phyloP scores from a whole-genome alignment of 2,113 vertebrate species.

The Entelurus aequoreus region DNA sequence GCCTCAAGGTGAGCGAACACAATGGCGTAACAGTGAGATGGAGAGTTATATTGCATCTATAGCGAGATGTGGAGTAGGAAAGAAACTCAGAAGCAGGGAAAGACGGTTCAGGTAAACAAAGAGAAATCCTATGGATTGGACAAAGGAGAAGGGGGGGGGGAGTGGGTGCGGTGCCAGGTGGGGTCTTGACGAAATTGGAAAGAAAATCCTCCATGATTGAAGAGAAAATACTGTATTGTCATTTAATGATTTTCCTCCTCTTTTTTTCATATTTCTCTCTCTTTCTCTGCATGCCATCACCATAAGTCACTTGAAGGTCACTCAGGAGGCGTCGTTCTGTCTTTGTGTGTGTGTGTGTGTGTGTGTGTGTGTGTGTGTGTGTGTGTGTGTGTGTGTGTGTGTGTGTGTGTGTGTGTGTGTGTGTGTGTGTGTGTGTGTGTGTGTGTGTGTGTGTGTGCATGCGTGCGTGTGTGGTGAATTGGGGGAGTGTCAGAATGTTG shows the following conservation, averaged over 20 bases:
- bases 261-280: background rate
- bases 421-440: slow-evolving; percentile 1
- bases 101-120: background rate
- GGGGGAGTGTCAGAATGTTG: slow-evolving; percentile 9
- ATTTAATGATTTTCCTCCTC: background rate
- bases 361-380: slow-evolving; percentile 7
- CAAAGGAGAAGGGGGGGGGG: slow-evolving; percentile 3
- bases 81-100: slow-evolving; percentile 2
- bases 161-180: slow-evolving; percentile 28
- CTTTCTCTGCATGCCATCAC: slow-evolving; percentile 15
- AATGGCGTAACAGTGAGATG: slow-evolving; percentile 16
- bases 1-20: slow-evolving; percentile 34
- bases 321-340: slow-evolving; percentile 8
- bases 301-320: slow-evolving; percentile 37
- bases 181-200: slow-evolving; percentile 27
- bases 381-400: slow-evolving; percentile 1
- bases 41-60: background rate
- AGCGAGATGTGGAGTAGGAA: background rate
- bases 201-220: slow-evolving; percentile 29
- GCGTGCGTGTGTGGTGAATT: slow-evolving; percentile 1
- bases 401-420: slow-evolving; percentile 6
- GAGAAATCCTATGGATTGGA: slow-evolving; percentile 1
- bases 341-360: background rate
- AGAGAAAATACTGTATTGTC: slow-evolving; percentile 19
- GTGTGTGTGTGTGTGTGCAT: background rate